Evolutionary conservation across 1,140 invertebrate genomes (phyloP).

Genomic region (Vollenhovia emeryi): DNA sequence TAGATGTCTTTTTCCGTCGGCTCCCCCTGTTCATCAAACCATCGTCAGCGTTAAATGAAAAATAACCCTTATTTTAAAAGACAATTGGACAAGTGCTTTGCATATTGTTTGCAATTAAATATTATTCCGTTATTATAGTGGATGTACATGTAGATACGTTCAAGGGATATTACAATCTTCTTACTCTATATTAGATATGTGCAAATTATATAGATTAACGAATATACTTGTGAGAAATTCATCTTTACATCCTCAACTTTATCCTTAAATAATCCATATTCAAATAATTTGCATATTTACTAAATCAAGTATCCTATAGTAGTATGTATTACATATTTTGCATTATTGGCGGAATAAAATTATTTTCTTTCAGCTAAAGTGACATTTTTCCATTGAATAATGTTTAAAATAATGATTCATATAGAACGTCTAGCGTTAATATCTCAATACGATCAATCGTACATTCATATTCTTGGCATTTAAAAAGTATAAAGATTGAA

Average conservation of each 20-base stretch:
- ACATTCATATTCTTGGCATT: constrained; percentile 56
- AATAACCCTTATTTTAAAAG: constrained; percentile 23
- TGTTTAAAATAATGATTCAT: constrained; percentile 16
- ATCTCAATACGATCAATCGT: constrained; percentile 35
- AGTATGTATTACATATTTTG: constrained; percentile 20
- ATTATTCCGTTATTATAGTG: constrained; percentile 1
- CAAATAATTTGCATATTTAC: not conserved
- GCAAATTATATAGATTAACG: not conserved
- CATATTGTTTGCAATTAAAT: not conserved
- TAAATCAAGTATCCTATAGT: constrained; percentile 1
- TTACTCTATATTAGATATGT: not conserved
- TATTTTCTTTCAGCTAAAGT: constrained; percentile 10
- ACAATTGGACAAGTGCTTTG: not conserved
- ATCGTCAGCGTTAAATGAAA: too few relatives aligned
- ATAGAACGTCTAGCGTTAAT: constrained; percentile 22
- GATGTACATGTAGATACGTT: not conserved
- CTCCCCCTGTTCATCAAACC: too few relatives aligned
- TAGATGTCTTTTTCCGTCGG: too few relatives aligned
- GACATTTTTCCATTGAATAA: constrained; percentile 12
- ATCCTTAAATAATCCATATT: not conserved
- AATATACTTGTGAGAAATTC: not conserved
- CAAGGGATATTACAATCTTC: not conserved
- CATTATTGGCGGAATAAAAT: constrained; percentile 29
- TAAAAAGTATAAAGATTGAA: constrained; percentile 71
- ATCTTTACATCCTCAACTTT: not conserved